Base-by-base conservation (phyloP, 64 coral and sea anemone genomes). In the Pachyseris speciosa region DNA sequence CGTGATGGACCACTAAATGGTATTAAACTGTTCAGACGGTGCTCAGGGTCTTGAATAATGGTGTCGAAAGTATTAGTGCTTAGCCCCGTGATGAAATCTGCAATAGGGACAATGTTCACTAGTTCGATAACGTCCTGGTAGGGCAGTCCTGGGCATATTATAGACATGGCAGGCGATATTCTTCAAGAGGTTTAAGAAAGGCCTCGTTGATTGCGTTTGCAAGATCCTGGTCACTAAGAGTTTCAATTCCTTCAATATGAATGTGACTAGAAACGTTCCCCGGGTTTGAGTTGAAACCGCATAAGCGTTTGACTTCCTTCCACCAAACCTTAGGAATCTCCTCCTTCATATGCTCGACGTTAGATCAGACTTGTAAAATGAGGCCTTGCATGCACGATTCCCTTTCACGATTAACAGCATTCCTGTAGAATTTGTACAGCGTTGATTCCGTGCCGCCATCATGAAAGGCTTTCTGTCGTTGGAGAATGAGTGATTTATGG, bases 211-310 rank as follows among this genome's bases (percentile, higher is more conserved):
- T 64, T 64, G 59, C 59, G 5, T 64, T 64, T 64, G 7, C 59
- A 64, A 64, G 7, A 64, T 64, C 59, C 7, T 64, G 59, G 59
- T 64, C n/a, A 1, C 26, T 64, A 70, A 70, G 67, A 70, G 34
- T 70, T 70, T 70, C 67, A 70, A 38, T 70, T 70, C 67, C 74
- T 77, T 77, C 74, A 77, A 47, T 77, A 77, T 51, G 74, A 29
- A 77, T 50, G 74, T 77, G 43, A 45, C 40, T 32, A 53, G 40
- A 45, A 44, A 24, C 24, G 41, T 24, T 75, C 51, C 37, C 37
- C 5, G 37, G 37, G 67, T 70, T 39, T 37, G 67, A 70, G 30
- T 70, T 77, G 22, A 77, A 26, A 49, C 74, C n/a, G 48, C 19
- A 50, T 41, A 72, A 37, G 29, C 20, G 68, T 72, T 72, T 72